A percentile compares a stretch with the other conserved stretches of the same genome.
phyloP scores from a whole-genome alignment of 2,888 invertebrate species.

The Lasioglossum morio region DNA sequence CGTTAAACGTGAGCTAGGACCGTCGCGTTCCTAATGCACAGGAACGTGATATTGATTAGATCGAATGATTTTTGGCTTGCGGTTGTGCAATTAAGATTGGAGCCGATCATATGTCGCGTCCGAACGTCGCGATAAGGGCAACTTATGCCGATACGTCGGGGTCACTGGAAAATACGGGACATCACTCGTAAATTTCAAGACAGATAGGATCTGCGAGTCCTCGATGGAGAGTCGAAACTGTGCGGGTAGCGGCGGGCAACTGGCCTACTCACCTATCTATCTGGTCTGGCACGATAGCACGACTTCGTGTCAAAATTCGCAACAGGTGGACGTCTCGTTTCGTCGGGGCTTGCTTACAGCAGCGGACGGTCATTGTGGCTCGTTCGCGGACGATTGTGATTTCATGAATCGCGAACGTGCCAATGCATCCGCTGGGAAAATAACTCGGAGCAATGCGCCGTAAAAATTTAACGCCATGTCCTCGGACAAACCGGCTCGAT shows the following conservation, averaged over 20 bases:
- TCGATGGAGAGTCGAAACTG: slow-evolving; percentile 14
- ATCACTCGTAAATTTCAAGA: slow-evolving; percentile 49
- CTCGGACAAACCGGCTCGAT: neutral
- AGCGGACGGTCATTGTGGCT: slow-evolving; percentile 40
- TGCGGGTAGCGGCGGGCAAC: slow-evolving; percentile 18
- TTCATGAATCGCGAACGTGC: slow-evolving; percentile 61
- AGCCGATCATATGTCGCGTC: neutral
- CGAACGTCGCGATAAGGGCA: neutral
- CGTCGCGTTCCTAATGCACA: too few species aligned
- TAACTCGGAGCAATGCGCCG: slow-evolving; percentile 1
- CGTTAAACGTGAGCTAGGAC: too few species aligned
- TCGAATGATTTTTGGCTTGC: neutral
- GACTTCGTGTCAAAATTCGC: slow-evolving; percentile 75
- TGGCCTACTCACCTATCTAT: slow-evolving; percentile 58
- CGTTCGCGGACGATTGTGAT: slow-evolving; percentile 67
- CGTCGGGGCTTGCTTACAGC: slow-evolving; percentile 57
- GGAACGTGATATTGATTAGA: neutral
- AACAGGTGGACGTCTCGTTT: slow-evolving; percentile 81
- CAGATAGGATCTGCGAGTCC: slow-evolving; percentile 41
- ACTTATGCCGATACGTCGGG: slow-evolving; percentile 13
- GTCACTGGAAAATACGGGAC: slow-evolving; percentile 37
- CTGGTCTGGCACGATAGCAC: slow-evolving; percentile 53
- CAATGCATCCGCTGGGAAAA: slow-evolving; percentile 33
- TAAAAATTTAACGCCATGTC: slow-evolving; percentile 19
- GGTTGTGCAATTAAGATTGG: neutral